These are phyloP conservation scores for Melipona beecheii DNA, from an alignment of 2,888 invertebrate species.

Conservation along the genomic window DNA sequence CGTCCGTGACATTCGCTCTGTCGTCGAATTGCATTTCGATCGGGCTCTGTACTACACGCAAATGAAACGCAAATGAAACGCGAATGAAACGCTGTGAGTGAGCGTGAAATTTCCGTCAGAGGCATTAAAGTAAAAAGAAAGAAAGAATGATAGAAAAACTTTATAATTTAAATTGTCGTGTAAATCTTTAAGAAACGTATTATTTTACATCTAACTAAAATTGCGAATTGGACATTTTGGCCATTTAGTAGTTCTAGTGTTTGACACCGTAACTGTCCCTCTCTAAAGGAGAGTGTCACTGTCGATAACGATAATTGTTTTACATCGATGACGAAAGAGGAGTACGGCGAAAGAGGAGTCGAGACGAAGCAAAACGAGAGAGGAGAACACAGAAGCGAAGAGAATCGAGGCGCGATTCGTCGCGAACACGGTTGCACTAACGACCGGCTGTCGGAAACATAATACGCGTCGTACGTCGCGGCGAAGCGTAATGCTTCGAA, in stretches of 20 bases:
- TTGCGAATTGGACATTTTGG: too few species aligned
- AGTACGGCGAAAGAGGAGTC: not conserved
- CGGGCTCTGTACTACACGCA: too few species aligned
- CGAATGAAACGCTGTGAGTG: too few species aligned
- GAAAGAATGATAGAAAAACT: not conserved
- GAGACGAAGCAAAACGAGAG: not conserved
- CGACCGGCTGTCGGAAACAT: not conserved
- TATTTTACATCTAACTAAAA: too few species aligned
- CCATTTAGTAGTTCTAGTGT: too few species aligned
- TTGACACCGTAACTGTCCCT: too few species aligned
- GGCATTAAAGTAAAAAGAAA: too few species aligned
- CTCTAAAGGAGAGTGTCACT: not conserved
- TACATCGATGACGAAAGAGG: not conserved
- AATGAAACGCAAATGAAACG: too few species aligned
- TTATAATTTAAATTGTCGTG: not conserved
- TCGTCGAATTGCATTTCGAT: too few species aligned
- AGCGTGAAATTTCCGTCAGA: not conserved
- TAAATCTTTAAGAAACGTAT: too few species aligned
- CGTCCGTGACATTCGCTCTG: not conserved
- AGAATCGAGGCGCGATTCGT: conserved; percentile 3
- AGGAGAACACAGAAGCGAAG: not conserved
- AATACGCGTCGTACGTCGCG: conserved; percentile 10
- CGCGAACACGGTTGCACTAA: conserved; percentile 1
- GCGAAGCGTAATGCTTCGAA: not conserved
- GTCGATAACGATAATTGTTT: not conserved